Conservation (phyloP, 2,797 vertebrate genomes). For the Malurus splendens region DNA sequence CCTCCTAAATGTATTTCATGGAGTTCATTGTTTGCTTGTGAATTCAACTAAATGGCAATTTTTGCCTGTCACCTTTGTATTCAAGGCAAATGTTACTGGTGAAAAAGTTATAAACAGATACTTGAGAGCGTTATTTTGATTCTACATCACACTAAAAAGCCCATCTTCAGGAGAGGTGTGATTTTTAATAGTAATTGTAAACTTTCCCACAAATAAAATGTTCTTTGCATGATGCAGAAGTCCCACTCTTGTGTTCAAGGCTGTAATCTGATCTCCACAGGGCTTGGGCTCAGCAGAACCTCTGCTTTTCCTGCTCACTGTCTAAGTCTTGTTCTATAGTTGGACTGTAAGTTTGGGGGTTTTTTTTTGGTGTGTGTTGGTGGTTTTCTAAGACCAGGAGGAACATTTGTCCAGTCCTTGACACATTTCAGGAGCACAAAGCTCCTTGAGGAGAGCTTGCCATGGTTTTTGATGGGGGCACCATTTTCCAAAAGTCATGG, state of each 20-base stretch:
- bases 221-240: not conserved
- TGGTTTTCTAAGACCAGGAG: not conserved
- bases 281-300: not conserved
- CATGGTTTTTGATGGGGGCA: fast-evolving
- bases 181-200: not conserved
- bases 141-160: not conserved
- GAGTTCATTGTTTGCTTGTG: not conserved
- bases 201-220: fast-evolving
- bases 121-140: fast-evolving
- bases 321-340: not conserved
- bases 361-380: not conserved
- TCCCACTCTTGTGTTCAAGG: not conserved
- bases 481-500: not conserved
- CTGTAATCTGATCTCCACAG: not conserved
- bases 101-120: not conserved
- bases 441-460: not conserved
- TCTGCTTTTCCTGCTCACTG: not conserved
- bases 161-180: not conserved
- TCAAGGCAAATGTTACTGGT: not conserved
- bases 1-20: not conserved
- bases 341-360: not conserved
- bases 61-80: fast-evolving
- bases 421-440: fast-evolving
- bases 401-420: not conserved
- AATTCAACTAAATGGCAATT: not conserved